Percentiles rank a stretch among this genome's conserved stretches.
phyloP scores from a whole-genome alignment of 64 coral and sea anemone species.

The Platygyra sinensis region DNA sequence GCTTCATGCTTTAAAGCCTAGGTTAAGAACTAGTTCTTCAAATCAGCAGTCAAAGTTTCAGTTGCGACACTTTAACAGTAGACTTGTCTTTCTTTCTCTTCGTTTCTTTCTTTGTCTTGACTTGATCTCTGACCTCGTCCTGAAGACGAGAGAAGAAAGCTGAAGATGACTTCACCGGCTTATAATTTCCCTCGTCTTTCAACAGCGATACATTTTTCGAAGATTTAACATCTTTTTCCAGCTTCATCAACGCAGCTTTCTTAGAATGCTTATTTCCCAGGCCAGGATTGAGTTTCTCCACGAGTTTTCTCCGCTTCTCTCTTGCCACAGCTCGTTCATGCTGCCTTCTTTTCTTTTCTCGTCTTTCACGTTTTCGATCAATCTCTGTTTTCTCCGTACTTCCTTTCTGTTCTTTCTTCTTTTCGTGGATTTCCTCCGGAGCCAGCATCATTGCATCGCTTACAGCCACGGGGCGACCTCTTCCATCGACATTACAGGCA shows the following conservation, averaged over 20 bases:
- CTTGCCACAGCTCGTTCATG: slow-evolving; percentile 72
- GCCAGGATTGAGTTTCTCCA: slow-evolving; percentile 83
- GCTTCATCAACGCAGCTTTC: slow-evolving; percentile 68
- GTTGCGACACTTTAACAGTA: slow-evolving; percentile 42
- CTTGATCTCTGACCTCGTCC: slow-evolving; percentile 87
- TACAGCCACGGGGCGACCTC: slow-evolving; percentile 79
- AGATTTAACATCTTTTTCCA: slow-evolving; percentile 69
- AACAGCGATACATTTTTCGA: slow-evolving; percentile 82
- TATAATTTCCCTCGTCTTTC: slow-evolving; percentile 40
- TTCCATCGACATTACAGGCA: slow-evolving; percentile 80
- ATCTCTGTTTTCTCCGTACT: slow-evolving; percentile 77
- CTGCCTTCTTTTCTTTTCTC: slow-evolving; percentile 83
- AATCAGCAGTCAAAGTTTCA: slow-evolving; percentile 57
- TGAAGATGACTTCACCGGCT: slow-evolving; percentile 70
- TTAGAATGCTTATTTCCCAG: slow-evolving; percentile 90
- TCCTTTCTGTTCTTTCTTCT: slow-evolving; percentile 85
- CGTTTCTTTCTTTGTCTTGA: slow-evolving; percentile 58
- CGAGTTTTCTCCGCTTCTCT: slow-evolving; percentile 71
- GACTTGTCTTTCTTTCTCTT: slow-evolving; percentile 77
- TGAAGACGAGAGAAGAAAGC: slow-evolving; percentile 87
- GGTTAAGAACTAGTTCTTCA: too few species aligned
- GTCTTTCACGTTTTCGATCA: slow-evolving; percentile 83
- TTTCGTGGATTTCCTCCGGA: slow-evolving; percentile 93
- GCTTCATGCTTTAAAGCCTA: background rate
- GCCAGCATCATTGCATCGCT: slow-evolving; percentile 96